Evolutionary conservation across 2,797 vertebrate genomes (phyloP).

Genomic region (Florisuga fusca): DNA sequence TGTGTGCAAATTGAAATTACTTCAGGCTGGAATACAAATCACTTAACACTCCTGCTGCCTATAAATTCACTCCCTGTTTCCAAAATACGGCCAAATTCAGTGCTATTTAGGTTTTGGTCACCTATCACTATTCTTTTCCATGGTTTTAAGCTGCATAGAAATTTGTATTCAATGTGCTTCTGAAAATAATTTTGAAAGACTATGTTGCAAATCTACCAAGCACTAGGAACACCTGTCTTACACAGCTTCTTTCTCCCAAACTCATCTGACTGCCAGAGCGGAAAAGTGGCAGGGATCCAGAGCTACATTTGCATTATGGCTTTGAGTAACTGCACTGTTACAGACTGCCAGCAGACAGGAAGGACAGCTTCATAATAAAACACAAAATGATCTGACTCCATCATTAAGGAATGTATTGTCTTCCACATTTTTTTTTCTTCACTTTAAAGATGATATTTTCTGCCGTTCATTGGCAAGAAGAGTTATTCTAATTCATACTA

Average conservation of each 20-base stretch:
- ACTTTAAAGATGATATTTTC: not conserved
- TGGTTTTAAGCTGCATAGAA: not conserved
- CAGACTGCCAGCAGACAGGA: not conserved
- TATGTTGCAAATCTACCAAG: not conserved
- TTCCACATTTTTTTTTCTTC: not conserved
- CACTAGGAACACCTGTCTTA: conserved; percentile 42
- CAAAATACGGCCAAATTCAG: not conserved
- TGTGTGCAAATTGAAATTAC: not conserved
- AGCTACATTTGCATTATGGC: not conserved
- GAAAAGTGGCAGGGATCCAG: conserved; percentile 60
- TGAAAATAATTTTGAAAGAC: not conserved
- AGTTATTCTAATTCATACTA: not conserved
- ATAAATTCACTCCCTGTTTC: not conserved
- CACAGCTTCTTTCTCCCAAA: not conserved
- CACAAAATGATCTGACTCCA: not conserved
- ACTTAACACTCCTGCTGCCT: not conserved
- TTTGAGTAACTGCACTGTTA: not conserved
- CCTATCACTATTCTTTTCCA: not conserved
- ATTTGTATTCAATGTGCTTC: not conserved
- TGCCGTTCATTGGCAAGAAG: not conserved
- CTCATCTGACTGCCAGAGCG: conserved; percentile 12
- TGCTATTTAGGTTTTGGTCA: not conserved
- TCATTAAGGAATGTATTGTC: conserved; percentile 6
- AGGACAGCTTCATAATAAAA: conserved; percentile 24
- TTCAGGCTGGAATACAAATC: not conserved